Evolutionary conservation across 2,888 invertebrate genomes (phyloP).

Genomic region (Amphipyra tragopoginis): DNA sequence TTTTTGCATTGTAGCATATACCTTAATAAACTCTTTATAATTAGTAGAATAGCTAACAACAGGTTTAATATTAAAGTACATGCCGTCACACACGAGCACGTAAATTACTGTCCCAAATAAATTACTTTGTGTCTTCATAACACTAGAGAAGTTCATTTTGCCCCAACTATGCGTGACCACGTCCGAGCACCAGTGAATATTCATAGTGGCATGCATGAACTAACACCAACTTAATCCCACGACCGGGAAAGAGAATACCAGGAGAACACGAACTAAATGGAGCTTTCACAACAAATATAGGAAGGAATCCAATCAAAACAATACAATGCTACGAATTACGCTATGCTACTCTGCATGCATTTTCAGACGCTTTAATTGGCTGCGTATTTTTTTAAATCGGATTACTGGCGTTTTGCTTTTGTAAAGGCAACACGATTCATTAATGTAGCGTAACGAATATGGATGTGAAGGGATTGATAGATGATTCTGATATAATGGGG

Average conservation of each 20-base stretch:
- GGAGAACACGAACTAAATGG: conserved; percentile 34
- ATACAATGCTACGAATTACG: conserved; percentile 10
- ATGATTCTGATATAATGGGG: conserved; percentile 29
- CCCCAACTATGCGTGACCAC: conserved; percentile 66
- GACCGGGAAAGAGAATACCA: conserved; percentile 29
- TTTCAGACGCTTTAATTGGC: conserved; percentile 37
- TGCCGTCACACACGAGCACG: neutral
- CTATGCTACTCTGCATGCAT: conserved; percentile 1
- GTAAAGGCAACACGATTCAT: conserved; percentile 37
- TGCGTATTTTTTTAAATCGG: conserved; percentile 41
- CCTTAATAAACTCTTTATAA: no score
- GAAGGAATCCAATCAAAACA: conserved; percentile 27
- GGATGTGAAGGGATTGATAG: conserved; percentile 44
- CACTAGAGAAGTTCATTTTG: conserved; percentile 48
- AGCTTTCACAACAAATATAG: conserved; percentile 34
- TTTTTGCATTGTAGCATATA: no score
- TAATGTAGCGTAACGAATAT: conserved; percentile 47
- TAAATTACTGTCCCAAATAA: conserved; percentile 26
- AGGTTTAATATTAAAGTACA: neutral
- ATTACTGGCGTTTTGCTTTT: conserved; percentile 30
- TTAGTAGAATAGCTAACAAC: no score
- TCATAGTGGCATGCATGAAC: conserved; percentile 58
- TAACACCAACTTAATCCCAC: conserved; percentile 54
- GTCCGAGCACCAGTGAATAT: conserved; percentile 64
- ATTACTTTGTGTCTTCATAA: conserved; percentile 43